A percentile compares a stretch with the other conserved stretches of the same genome.
phyloP scores from a whole-genome alignment of 2,797 vertebrate genomes.

The Melanotaenia parkinsoni region DNA sequence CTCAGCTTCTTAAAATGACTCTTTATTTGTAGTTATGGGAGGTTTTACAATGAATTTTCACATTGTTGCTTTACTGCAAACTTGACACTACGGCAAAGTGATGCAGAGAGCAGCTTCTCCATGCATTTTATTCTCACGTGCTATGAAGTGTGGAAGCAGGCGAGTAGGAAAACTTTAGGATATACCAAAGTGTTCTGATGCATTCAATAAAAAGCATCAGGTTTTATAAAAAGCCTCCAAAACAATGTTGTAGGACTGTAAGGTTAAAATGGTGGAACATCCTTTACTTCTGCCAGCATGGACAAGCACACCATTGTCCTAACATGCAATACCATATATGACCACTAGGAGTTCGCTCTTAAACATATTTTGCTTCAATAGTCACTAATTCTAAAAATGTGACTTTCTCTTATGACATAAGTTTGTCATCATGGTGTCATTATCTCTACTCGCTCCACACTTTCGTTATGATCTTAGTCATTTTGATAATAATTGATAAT shows the following conservation, averaged over 20 bases:
- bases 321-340: not conserved
- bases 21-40: not conserved
- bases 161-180: not conserved
- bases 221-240: not conserved
- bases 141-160: not conserved
- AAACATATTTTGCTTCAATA: not conserved
- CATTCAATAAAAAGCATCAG: not conserved
- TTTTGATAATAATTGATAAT: too few relatives aligned
- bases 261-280: not conserved
- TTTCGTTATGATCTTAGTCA: too few relatives aligned
- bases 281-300: not conserved
- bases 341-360: not conserved
- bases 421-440: too few relatives aligned
- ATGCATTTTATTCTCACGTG: not conserved
- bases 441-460: too few relatives aligned
- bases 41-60: not conserved
- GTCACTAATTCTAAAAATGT: too few relatives aligned
- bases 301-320: not conserved
- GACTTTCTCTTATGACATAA: too few relatives aligned
- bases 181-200: not conserved
- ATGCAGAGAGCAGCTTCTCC: not conserved
- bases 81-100: not conserved
- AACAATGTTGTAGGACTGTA: not conserved
- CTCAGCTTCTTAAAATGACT: not conserved
- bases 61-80: not conserved